These are phyloP conservation scores for Dynastes hyllus DNA, from an alignment of 2,888 invertebrate genomes.

Conservation along the genomic window DNA sequence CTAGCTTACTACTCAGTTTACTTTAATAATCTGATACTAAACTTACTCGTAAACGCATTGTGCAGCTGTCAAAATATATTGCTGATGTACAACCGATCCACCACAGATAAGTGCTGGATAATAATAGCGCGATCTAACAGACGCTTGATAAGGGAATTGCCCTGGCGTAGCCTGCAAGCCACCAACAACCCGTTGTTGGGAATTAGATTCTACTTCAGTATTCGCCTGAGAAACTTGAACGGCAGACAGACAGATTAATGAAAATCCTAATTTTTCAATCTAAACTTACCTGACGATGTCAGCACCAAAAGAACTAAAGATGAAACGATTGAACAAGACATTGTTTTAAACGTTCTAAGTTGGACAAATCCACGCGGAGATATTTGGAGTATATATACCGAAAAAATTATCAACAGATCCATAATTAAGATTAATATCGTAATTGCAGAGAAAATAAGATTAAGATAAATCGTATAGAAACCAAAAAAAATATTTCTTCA, in stretches of 20 bases:
- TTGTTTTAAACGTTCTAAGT: neutral
- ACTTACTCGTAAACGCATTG: slow-evolving; percentile 30
- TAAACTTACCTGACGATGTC: neutral
- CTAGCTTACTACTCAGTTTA: too few species aligned
- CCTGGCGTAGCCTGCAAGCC: slow-evolving; percentile 5
- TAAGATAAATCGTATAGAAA: too few species aligned
- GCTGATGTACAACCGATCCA: slow-evolving; percentile 20
- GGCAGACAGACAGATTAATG: neutral
- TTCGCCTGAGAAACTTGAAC: neutral
- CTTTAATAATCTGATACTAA: neutral
- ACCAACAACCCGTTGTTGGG: neutral
- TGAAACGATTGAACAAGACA: neutral
- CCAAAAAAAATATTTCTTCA: too few species aligned
- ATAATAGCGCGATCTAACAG: neutral
- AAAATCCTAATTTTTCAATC: neutral
- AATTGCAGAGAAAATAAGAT: too few species aligned
- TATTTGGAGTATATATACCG: neutral
- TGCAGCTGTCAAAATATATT: slow-evolving; percentile 44
- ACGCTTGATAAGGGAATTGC: slow-evolving; percentile 26
- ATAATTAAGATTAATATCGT: too few species aligned
- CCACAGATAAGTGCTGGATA: slow-evolving; percentile 24
- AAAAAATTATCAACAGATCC: neutral
- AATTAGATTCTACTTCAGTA: neutral
- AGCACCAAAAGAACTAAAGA: neutral
- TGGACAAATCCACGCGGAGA: neutral